Base-by-base conservation (phyloP, 2,797 vertebrate species). In the Typhlichthys subterraneus region DNA sequence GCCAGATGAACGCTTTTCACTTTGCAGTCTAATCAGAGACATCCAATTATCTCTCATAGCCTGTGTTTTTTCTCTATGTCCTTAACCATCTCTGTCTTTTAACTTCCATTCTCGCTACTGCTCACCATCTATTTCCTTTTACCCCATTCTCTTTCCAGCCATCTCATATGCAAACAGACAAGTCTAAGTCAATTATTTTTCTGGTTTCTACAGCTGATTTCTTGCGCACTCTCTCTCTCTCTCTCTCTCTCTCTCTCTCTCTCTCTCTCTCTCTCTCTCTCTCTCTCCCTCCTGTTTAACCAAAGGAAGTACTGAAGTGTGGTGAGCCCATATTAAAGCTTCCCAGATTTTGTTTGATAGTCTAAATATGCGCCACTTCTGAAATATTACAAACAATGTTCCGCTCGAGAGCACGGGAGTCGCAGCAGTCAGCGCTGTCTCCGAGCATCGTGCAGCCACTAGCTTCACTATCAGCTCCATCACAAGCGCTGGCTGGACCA, bases 331-430 rank as follows among this genome's bases (percentile, higher is more conserved):
- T 83, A 81, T 93, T 93, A 93, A 91, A 91, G 85, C 77, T 75
- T 65, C 85, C 89, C 89, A 87, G 89, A 91, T 93, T 84, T 93
- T 85, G 87, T 92, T 93, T 94, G 89, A 93, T 94, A 92, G 91
- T 93, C 88, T 83, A 89, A 90, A 89, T 88, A 79, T 79, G 85
- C 76, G 79, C 76, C 70, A 63, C 63, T 80, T 83, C 67, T 80
- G 72, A 85, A 81, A 80, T 82, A 81, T 76, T 78, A 61, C 70
- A 23, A 23, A 23, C 23, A 23, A 23, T 23, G 23, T 52, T 50
- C 53, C 23, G 48, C 57, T 63, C 76, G 81, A 85, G 78, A 74
- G 72, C 57, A 67, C 65, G 38, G 73, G 57, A 59, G 46, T 51
- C 38, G 63, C 70, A 69, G 77, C 76, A 65, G 72, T 83, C 62